Evolutionary conservation across 1,140 invertebrate species (phyloP), one percentile per base, ranked within the genome.

Genomic region (Pachyrhynchus sulphureomaculatus): DNA sequence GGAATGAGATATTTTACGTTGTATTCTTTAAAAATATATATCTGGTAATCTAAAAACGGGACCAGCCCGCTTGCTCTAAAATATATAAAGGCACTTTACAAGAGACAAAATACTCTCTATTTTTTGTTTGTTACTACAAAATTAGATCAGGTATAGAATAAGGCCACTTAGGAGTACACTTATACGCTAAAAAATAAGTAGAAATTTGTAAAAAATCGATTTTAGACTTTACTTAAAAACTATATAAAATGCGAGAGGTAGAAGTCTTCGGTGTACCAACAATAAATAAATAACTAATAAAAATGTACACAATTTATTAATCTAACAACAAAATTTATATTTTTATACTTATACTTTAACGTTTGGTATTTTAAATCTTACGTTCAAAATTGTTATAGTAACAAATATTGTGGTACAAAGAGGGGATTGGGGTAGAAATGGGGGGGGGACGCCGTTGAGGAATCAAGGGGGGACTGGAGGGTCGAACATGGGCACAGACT

Each of bases 401-500:
- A 36, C 34, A 44, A 33, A 33, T 33, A 21, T 45, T 36, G 49
- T 32, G 15, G 41, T 53, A 53, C 17, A 55, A 29, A 47, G 20
- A 13, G 15, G 61, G 57, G 59, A 61, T 24, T 44, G 68, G 13
- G 53, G 54, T 36, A 64, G 57, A 34, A 49, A 54, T 66, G 69
- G 49, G 62, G 67, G n/a, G 56, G 63, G 67, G 45, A 60, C 64
- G 61, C 49, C 59, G 26, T 41, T 62, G 59, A 12, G 59, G 59
- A 32, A 62, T 62, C 42, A 66, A 54, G 62, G 71, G 65, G 58
- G 65, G 65, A 57, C 65, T 68, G 36, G 65, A 68, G 62, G 67
- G 72, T 68, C 65, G 52, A 67, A 61, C 71, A 71, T 69, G 41
- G 59, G 67, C 65, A 72, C 69, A 67, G 48, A 66, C 64, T 61